phyloP scores from a whole-genome alignment of 2,113 vertebrate genomes.

The Machaerirhynchus nigripectus region DNA sequence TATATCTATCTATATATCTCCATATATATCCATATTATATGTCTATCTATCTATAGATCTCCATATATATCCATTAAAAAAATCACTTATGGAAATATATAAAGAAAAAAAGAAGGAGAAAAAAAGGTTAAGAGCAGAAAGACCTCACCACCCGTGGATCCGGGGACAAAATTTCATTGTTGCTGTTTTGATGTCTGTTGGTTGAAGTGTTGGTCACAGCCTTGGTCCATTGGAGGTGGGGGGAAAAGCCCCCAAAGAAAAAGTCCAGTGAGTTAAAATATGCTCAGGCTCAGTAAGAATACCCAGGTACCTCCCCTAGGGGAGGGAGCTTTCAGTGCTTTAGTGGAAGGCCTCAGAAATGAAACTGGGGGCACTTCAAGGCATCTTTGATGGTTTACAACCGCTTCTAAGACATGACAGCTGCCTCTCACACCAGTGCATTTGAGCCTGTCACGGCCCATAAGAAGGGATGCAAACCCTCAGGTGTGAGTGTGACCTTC shows the following conservation, averaged over 20 bases:
- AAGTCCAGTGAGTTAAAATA: not conserved
- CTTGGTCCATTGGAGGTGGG: not conserved
- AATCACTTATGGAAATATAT: not conserved
- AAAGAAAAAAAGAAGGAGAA: not conserved
- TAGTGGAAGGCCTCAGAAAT: not conserved
- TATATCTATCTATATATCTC: not conserved
- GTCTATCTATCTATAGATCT: not conserved
- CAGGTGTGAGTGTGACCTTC: not conserved
- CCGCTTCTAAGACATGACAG: not conserved
- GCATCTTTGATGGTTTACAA: not conserved
- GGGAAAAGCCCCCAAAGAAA: not conserved
- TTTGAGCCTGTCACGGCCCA: rapidly evolving
- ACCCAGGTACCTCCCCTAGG: not conserved
- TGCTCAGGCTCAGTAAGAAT: not conserved
- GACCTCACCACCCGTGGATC: not conserved
- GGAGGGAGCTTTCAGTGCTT: not conserved
- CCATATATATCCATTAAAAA: not conserved
- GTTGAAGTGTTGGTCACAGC: not conserved
- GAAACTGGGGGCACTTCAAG: not conserved
- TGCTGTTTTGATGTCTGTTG: not conserved
- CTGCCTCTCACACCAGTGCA: not conserved
- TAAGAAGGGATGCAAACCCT: not conserved
- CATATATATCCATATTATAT: not conserved
- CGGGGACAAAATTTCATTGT: not conserved
- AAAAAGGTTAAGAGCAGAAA: not conserved